phyloP scores from a whole-genome alignment of 2,113 vertebrate species.

The Jacana jacana region DNA sequence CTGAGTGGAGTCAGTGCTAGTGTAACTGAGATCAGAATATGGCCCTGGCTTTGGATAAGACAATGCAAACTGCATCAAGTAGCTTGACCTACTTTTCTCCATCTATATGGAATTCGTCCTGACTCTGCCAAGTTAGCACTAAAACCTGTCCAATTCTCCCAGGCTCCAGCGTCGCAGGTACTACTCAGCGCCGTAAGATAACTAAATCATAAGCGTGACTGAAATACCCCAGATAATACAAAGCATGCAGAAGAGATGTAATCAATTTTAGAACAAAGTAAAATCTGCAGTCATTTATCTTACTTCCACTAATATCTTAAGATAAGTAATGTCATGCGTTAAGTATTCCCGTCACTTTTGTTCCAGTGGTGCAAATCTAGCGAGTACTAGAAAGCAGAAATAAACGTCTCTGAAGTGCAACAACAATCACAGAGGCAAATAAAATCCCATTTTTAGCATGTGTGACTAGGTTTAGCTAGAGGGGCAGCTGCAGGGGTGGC shows the following conservation, averaged over 20 bases:
- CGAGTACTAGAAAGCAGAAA: neutral
- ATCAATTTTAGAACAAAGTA: slow-evolving; percentile 29
- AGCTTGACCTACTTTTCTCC: slow-evolving; percentile 36
- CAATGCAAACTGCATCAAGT: neutral
- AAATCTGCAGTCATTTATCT: neutral
- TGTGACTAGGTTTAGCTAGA: neutral
- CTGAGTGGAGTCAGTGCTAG: neutral
- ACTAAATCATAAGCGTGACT: slow-evolving; percentile 29
- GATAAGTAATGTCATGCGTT: neutral
- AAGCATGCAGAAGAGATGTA: slow-evolving; percentile 43
- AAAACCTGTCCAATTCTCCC: neutral
- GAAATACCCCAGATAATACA: neutral
- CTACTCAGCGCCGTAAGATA: neutral
- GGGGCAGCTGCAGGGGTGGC: neutral
- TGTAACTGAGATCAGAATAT: neutral
- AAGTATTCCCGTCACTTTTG: neutral
- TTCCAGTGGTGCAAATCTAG: neutral
- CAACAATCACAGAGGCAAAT: neutral
- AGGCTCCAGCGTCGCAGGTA: neutral
- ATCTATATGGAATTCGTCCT: neutral
- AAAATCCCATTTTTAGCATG: neutral
- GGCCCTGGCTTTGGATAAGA: neutral
- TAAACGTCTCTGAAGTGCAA: neutral
- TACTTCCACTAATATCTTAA: neutral
- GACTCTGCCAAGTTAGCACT: neutral